Base-by-base conservation (phyloP, 2,888 invertebrate species). In the Ophion costatus region DNA sequence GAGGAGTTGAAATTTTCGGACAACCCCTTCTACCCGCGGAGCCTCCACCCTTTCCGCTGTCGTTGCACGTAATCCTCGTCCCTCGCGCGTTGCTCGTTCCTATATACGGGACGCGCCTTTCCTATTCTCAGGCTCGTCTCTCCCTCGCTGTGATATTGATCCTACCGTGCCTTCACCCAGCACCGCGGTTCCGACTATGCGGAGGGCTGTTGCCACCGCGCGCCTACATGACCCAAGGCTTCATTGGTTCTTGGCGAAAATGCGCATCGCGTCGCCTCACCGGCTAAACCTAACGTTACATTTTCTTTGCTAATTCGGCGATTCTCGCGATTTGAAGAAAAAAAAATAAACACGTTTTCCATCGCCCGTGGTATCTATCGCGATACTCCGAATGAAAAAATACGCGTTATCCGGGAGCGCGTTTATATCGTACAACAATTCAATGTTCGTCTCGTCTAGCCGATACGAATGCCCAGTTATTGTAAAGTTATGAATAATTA, bases 401-500 rank as follows among this genome's bases (percentile, higher is more conserved):
- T 20, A 59, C 7, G n/a, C 10, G 4, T 56, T 82, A 88, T 89
- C 82, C 91, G 91, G 91, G 91, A 92, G 91, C 91, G 91, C 89
- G 10, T 89, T 92, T 92, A 91, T 92, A 91, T 89, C 38, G 33
- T 64, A 90, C 90, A 92, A 91, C 91, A 92, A 87, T 88, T 88
- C 80, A 87, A 91, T 89, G 89, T 91, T 91, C 90, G 91, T 91
- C 91, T 91, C 89, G 88, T 89, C 89, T 88, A 89, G 88, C 86
- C 88, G 89, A 89, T 88, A 83, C 91, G 88, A 92, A 92, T 92
- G 92, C 91, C 91, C 92, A 89, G 88, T 89, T 90, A 86, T 90
- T 89, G 90, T 92, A 91, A 92, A 91, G 91, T 92, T 92, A 92
- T 92, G 92, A 91, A 92, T 92, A 92, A 90, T 91, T 91, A 91